These are phyloP conservation scores for Austrolebias charrua DNA, from an alignment of 2,797 vertebrate genomes.

Conservation along the genomic window DNA sequence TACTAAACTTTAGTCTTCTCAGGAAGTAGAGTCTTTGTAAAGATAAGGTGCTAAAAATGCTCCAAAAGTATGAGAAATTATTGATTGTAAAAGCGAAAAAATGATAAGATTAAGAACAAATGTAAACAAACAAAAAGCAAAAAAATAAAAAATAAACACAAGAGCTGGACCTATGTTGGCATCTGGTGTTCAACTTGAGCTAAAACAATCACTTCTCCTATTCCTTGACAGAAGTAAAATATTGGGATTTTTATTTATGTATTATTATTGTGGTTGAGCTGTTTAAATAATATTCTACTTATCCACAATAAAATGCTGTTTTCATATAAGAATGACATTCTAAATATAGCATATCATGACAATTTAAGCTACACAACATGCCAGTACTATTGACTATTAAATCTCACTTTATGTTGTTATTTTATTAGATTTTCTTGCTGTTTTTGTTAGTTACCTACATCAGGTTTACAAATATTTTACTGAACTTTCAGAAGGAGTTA, in stretches of 20 bases:
- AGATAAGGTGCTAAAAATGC: too few relatives aligned
- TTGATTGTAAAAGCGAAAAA: too few relatives aligned
- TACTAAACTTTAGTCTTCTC: too few relatives aligned
- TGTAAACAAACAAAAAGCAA: neutral
- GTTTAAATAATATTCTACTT: too few relatives aligned
- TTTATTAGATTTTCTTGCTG: neutral
- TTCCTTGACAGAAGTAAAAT: neutral
- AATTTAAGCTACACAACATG: too few relatives aligned
- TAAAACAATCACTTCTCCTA: neutral
- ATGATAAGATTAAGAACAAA: too few relatives aligned
- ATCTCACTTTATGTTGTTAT: neutral
- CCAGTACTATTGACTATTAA: neutral
- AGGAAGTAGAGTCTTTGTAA: neutral
- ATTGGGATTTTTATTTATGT: neutral
- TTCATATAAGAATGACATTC: neutral
- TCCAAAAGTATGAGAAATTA: too few relatives aligned
- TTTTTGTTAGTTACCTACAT: neutral
- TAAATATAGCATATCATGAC: neutral
- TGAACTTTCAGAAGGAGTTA: constrained; percentile 17
- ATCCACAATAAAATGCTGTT: too few relatives aligned
- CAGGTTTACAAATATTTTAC: neutral
- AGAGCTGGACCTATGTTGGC: too few relatives aligned
- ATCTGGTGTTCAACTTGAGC: neutral
- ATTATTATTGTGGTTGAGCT: too few relatives aligned
- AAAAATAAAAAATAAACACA: neutral